Evolutionary conservation across 2,113 vertebrate genomes (phyloP), one percentile per base, ranked within the genome.

Genomic region (Sardina pilchardus): DNA sequence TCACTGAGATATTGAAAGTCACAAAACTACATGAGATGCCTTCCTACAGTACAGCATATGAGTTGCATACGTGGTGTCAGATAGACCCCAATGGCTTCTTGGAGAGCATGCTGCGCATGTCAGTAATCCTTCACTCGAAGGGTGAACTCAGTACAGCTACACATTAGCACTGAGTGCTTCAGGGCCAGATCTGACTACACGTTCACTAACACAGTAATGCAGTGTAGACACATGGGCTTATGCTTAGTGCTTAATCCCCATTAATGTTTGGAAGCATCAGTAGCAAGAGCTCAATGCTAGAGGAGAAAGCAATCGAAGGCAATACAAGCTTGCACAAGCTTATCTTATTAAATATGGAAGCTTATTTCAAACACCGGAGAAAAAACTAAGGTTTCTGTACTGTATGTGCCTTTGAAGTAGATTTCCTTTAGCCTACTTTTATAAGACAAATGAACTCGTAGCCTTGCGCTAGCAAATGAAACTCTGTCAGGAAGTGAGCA

Each of bases 151-250:
- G 85, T 88, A 67, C 85, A 87, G 86, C 80, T 75, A 81, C 85
- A 88, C 84, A 91, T 81, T 36, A 81, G 87, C 83, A 88, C 88
- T 88, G 88, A 90, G 89, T 92, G 71, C 71, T 78, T 36, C 30
- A 78, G 71, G 71, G 71, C 71, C 16, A 71, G 71, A 34, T 78
- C 71, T 78, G 71, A 78, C 71, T 78, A 36, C 71, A 78, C 30
- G 14, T 78, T 36, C 71, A 78, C 9, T 34, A 34, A 78, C 34
- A 78, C 21, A 89, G 84, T 89, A 83, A 83, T 83, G 81, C 71
- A 50, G 83, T 82, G 1, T 30, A 44, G 78, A 85, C 45, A 85
- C 82, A 84, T 88, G 87, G 48, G 34, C 17, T 56, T 53, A 34
- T 83, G 85, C 82, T 84, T 75, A 81, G 36, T 9, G 34, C 59